A percentile compares a stretch with the other conserved stretches of the same genome.
phyloP scores from a whole-genome alignment of 2,888 invertebrate genomes.

The Pimpla rufipes region DNA sequence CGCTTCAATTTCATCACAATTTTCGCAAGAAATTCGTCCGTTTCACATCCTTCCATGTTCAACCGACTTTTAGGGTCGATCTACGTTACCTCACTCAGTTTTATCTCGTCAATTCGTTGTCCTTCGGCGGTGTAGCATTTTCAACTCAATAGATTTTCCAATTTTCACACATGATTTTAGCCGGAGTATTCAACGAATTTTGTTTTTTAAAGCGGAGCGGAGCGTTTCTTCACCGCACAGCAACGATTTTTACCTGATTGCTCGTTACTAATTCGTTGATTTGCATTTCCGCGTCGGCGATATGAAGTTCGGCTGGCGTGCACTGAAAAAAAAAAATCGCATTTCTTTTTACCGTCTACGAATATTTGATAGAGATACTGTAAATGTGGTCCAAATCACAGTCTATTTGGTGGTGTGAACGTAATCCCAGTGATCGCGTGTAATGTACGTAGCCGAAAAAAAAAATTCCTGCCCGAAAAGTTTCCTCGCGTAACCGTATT shows the following conservation, averaged over 20 bases:
- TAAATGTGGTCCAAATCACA: slow-evolving; percentile 54
- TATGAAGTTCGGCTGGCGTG: slow-evolving; percentile 43
- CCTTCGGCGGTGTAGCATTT: not conserved
- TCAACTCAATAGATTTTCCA: not conserved
- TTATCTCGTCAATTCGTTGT: not conserved
- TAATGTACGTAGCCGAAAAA: slow-evolving; percentile 39
- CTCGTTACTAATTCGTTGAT: not conserved
- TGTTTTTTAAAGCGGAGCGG: not conserved
- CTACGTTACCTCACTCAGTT: not conserved
- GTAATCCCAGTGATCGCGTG: slow-evolving; percentile 64
- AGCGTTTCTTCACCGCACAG: not conserved
- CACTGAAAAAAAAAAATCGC: slow-evolving; percentile 40
- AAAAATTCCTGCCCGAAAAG: slow-evolving; percentile 47
- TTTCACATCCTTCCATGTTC: not conserved
- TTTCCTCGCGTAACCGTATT: slow-evolving; percentile 42
- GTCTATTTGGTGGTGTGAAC: slow-evolving; percentile 46
- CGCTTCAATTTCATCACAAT: too few relatives aligned
- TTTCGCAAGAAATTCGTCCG: not conserved
- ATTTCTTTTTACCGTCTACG: slow-evolving; percentile 51
- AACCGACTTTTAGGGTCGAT: not conserved
- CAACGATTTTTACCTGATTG: not conserved
- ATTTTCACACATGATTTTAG: not conserved
- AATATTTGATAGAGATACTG: slow-evolving; percentile 53
- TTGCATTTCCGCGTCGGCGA: slow-evolving; percentile 32
- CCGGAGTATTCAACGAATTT: not conserved